phyloP scores from a whole-genome alignment of 1,140 invertebrate species.

The Gonioctena quinquepunctata region DNA sequence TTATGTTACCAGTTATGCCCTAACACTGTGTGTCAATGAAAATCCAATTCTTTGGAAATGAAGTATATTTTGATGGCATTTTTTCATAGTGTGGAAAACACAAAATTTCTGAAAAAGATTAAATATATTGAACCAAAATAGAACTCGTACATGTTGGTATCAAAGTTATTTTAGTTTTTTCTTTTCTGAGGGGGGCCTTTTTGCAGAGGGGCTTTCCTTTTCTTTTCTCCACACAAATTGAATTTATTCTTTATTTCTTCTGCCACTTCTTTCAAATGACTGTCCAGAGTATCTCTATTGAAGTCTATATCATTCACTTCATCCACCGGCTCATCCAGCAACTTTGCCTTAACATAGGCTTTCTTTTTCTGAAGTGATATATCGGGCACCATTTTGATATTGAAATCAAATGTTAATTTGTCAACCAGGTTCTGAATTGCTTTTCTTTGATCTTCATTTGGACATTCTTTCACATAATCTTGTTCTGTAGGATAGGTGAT shows the following conservation, averaged over 20 bases:
- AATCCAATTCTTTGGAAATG: no score
- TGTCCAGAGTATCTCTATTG: background rate
- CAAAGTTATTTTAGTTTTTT: background rate
- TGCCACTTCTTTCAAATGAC: background rate
- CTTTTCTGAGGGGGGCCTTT: background rate
- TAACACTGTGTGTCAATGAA: no score
- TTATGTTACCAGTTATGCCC: no score
- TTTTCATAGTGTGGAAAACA: no score
- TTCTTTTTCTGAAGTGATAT: conserved; percentile 24
- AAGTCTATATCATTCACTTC: conserved; percentile 1
- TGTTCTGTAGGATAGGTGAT: conserved; percentile 12
- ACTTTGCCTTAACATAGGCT: conserved; percentile 32
- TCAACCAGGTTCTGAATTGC: conserved; percentile 29
- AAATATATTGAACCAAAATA: no score
- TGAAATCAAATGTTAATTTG: conserved; percentile 36
- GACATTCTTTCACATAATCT: background rate
- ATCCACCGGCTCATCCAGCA: conserved; percentile 26
- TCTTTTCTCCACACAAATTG: background rate
- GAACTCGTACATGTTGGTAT: background rate
- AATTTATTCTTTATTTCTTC: background rate
- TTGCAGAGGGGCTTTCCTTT: background rate
- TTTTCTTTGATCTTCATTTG: conserved; percentile 14
- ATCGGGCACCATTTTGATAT: conserved; percentile 34
- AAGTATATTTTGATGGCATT: no score
- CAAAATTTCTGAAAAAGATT: no score